Conservation (phyloP, 2,113 vertebrate genomes). For the Copsychus sechellarum region DNA sequence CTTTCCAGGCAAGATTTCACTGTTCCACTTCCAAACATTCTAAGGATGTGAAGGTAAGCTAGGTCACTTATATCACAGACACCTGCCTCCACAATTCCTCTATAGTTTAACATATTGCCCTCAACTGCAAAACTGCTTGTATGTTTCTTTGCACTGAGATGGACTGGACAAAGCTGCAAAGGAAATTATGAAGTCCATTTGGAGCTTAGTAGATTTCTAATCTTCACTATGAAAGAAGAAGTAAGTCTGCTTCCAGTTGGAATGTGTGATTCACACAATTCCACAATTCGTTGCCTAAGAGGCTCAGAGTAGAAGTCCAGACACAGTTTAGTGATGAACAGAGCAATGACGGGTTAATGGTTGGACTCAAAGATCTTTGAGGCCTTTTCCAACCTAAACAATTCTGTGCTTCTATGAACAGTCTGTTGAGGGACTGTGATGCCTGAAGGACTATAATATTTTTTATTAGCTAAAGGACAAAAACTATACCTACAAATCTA, state of each 20-base stretch:
- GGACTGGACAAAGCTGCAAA: background rate
- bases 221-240: background rate
- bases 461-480: background rate
- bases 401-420: background rate
- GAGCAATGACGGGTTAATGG: background rate
- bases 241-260: background rate
- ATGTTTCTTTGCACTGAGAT: background rate
- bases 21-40: background rate
- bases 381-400: background rate
- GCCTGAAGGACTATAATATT: background rate
- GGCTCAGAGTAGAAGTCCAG: background rate
- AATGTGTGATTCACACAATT: background rate
- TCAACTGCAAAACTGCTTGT: background rate
- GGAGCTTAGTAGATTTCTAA: background rate
- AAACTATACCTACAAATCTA: background rate
- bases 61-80: background rate
- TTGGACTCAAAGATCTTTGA: background rate
- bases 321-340: background rate
- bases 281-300: background rate
- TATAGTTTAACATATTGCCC: background rate
- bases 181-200: background rate
- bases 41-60: background rate
- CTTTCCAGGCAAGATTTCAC: background rate
- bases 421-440: background rate
- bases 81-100: background rate